Evolutionary conservation across 2,797 vertebrate species (phyloP).

Genomic region (Gymnoscopelus braueri): DNA sequence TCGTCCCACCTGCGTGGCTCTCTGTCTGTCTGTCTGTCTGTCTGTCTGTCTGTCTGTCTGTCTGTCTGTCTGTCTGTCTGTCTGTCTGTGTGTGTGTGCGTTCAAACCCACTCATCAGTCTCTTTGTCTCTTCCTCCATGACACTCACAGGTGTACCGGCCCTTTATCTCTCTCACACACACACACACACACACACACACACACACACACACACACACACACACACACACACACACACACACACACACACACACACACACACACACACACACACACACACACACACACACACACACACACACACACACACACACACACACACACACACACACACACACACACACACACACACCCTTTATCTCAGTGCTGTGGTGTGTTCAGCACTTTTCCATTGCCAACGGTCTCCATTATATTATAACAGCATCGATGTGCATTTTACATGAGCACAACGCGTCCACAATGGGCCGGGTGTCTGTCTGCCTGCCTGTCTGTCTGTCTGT

Average conservation of each 20-base stretch:
- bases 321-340: constrained; percentile 1
- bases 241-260: too few relatives aligned
- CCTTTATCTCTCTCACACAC: constrained; percentile 54
- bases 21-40: neutral
- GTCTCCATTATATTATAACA: constrained; percentile 49
- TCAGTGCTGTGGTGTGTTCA: constrained; percentile 66
- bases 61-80: neutral
- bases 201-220: too few relatives aligned
- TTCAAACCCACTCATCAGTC: constrained; percentile 32
- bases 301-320: too few relatives aligned
- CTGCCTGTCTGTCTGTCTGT: constrained; percentile 37
- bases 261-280: too few relatives aligned
- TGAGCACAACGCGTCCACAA: constrained; percentile 74
- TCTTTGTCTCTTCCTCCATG: constrained; percentile 48
- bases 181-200: too few relatives aligned
- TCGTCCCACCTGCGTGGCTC: too few relatives aligned
- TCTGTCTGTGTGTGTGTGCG: constrained; percentile 2
- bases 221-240: too few relatives aligned
- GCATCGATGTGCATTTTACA: constrained; percentile 65
- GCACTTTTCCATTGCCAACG: constrained; percentile 71
- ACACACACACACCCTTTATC: constrained; percentile 61
- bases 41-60: neutral
- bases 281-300: too few relatives aligned
- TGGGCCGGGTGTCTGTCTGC: constrained; percentile 48
- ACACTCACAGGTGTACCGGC: constrained; percentile 43